These are phyloP conservation scores for Frieseomelitta varia DNA, from an alignment of 1,140 invertebrate species.

Conservation along the genomic window DNA sequence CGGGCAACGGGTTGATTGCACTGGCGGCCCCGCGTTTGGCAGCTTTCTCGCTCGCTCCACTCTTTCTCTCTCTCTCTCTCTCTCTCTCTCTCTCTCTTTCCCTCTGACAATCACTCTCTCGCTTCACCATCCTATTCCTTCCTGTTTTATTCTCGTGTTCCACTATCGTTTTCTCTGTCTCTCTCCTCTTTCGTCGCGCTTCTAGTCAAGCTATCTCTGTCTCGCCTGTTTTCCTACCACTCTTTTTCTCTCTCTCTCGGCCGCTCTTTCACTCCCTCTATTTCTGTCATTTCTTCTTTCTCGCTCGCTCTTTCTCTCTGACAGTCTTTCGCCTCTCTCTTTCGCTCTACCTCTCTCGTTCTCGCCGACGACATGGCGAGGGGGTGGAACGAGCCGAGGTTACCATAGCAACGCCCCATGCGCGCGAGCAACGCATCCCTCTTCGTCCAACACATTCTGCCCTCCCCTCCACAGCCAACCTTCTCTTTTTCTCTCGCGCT, in stretches of 20 bases:
- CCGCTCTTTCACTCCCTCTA: slow-evolving; percentile 51
- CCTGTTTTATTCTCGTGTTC: slow-evolving; percentile 52
- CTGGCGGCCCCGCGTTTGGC: slow-evolving; percentile 75
- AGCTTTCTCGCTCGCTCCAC: slow-evolving; percentile 62
- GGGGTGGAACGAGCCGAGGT: slow-evolving; percentile 78
- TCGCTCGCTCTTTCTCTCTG: slow-evolving; percentile 54
- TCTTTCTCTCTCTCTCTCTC: slow-evolving; percentile 40
- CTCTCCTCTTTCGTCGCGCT: slow-evolving; percentile 43
- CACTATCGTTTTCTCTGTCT: slow-evolving; percentile 49
- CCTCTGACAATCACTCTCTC: slow-evolving; percentile 45
- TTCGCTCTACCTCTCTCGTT: slow-evolving; percentile 48
- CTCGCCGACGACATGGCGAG: slow-evolving; percentile 49
- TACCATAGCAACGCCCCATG: slow-evolving; percentile 81
- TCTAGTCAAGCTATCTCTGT: slow-evolving; percentile 40
- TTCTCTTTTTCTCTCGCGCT: slow-evolving; percentile 32
- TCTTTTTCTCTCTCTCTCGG: slow-evolving; percentile 40
- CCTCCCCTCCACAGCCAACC: slow-evolving; percentile 45
- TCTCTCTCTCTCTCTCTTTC: slow-evolving; percentile 35
- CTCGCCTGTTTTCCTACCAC: slow-evolving; percentile 43
- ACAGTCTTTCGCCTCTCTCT: slow-evolving; percentile 29
- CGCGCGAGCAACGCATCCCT: slow-evolving; percentile 74
- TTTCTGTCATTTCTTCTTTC: slow-evolving; percentile 48
- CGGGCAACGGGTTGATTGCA: slow-evolving; percentile 81
- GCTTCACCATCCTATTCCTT: slow-evolving; percentile 43
- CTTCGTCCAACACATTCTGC: slow-evolving; percentile 62